Percentiles rank a stretch among this genome's conserved stretches.
Conservation (phyloP, 1,140 invertebrate species). For the Neodiprion pinetum region DNA sequence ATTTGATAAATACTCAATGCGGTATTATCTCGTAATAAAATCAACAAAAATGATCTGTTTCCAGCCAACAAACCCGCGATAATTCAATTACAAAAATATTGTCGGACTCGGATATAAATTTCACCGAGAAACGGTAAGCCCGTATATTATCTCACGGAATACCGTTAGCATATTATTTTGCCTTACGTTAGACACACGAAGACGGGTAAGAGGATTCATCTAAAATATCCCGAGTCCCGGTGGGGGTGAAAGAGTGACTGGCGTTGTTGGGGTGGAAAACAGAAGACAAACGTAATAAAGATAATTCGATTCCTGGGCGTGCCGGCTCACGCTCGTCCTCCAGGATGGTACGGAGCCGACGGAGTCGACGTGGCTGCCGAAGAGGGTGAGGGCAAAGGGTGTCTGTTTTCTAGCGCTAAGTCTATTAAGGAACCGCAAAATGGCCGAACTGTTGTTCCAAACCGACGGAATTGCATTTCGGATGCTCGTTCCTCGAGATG, state of each 20-base stretch:
- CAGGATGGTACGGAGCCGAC: slow-evolving; percentile 6
- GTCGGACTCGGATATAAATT: not conserved
- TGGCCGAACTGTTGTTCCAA: slow-evolving; percentile 37
- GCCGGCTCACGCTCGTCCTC: slow-evolving; percentile 19
- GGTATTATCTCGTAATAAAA: too few species aligned
- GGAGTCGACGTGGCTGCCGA: slow-evolving; percentile 20
- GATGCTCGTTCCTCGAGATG: not conserved
- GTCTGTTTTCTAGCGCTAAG: slow-evolving; percentile 39
- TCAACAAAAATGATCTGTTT: too few species aligned
- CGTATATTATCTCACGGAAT: not conserved
- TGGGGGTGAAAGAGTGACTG: slow-evolving; percentile 42
- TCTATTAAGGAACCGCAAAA: slow-evolving; percentile 48
- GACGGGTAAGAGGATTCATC: not conserved
- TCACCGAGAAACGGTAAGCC: not conserved
- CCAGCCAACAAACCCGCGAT: too few species aligned
- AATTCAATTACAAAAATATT: too few species aligned
- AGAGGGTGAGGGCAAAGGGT: slow-evolving; percentile 6
- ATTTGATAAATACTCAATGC: too few species aligned
- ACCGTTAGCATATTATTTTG: not conserved
- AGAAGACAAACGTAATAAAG: slow-evolving; percentile 59
- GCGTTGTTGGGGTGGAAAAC: slow-evolving; percentile 47
- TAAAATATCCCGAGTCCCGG: not conserved
- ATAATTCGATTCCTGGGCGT: slow-evolving; percentile 55
- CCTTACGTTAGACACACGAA: too few species aligned
- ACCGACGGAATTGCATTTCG: not conserved